phyloP scores from a whole-genome alignment of 2,113 vertebrate genomes.

The Thunnus maccoyii region DNA sequence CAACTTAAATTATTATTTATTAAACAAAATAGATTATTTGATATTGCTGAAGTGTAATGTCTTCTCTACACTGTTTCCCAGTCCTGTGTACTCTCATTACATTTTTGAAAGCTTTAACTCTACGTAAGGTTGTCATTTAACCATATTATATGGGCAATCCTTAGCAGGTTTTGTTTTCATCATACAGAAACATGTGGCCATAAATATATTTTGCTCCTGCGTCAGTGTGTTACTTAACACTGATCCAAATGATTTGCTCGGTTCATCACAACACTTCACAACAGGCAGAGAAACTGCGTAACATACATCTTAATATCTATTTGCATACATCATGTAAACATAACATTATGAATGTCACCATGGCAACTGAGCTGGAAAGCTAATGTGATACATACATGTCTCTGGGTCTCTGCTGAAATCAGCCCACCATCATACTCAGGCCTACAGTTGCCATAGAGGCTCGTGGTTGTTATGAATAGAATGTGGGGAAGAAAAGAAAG shows the following conservation, averaged over 20 bases:
- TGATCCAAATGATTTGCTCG: not conserved
- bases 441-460: conserved; percentile 5
- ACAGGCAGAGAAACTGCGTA: conserved; percentile 14
- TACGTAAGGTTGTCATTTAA: not conserved
- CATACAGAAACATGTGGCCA: not conserved
- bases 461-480: conserved; percentile 7
- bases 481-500: not conserved
- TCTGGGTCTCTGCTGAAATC: conserved; percentile 31
- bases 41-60: not conserved
- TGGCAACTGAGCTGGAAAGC: conserved; percentile 33
- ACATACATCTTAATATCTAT: not conserved
- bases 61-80: not conserved
- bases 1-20: conserved; percentile 62
- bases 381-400: conserved; percentile 6
- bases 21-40: conserved; percentile 1
- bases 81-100: not conserved
- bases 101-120: not conserved
- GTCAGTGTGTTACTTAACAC: not conserved
- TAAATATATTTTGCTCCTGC: not conserved
- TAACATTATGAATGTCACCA: conserved; percentile 28
- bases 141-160: not conserved
- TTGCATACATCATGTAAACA: conserved; percentile 10
- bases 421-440: conserved; percentile 10
- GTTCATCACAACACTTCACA: not conserved
- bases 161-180: not conserved